These are phyloP conservation scores for Acromyrmex charruanus DNA, from an alignment of 1,140 invertebrate species.

Conservation along the genomic window DNA sequence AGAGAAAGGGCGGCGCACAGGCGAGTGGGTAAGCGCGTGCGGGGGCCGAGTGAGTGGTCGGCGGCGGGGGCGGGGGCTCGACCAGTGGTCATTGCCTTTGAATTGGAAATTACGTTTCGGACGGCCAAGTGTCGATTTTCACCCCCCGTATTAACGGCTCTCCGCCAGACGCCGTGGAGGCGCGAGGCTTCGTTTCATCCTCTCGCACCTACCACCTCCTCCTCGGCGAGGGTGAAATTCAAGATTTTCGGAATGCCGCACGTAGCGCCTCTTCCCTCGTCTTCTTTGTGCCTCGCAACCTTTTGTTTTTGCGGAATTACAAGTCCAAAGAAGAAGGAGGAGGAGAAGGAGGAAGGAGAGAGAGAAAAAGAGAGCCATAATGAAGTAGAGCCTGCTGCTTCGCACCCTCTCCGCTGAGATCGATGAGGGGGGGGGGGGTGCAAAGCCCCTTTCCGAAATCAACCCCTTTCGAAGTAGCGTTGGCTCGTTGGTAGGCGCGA, in stretches of 20 bases:
- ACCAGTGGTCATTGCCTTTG: constrained; percentile 85
- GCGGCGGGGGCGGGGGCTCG: constrained; percentile 42
- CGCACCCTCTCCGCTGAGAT: constrained; percentile 28
- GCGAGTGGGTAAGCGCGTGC: constrained; percentile 47
- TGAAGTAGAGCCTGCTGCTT: constrained; percentile 34
- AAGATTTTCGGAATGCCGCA: not conserved
- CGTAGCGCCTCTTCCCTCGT: not conserved
- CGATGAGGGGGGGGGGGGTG: constrained; percentile 5
- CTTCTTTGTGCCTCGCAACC: not conserved
- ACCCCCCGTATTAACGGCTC: constrained; percentile 70
- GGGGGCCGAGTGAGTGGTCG: constrained; percentile 58
- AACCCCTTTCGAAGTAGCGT: constrained; percentile 49
- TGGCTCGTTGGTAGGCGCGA: constrained; percentile 46
- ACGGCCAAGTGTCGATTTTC: constrained; percentile 82
- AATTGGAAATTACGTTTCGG: constrained; percentile 85
- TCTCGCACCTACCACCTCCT: not conserved
- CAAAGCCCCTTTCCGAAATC: constrained; percentile 53
- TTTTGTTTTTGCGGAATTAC: not conserved
- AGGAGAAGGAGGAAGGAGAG: not conserved
- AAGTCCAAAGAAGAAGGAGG: no score
- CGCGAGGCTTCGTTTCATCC: not conserved
- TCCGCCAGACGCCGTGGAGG: constrained; percentile 11
- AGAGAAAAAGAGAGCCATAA: not conserved
- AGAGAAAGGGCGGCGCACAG: constrained; percentile 51
- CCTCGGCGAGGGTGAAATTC: not conserved